Percentiles rank a stretch among this genome's conserved stretches.
Evolutionary conservation across 2,797 vertebrate genomes (phyloP).

Genomic region (Octomys mimax): DNA sequence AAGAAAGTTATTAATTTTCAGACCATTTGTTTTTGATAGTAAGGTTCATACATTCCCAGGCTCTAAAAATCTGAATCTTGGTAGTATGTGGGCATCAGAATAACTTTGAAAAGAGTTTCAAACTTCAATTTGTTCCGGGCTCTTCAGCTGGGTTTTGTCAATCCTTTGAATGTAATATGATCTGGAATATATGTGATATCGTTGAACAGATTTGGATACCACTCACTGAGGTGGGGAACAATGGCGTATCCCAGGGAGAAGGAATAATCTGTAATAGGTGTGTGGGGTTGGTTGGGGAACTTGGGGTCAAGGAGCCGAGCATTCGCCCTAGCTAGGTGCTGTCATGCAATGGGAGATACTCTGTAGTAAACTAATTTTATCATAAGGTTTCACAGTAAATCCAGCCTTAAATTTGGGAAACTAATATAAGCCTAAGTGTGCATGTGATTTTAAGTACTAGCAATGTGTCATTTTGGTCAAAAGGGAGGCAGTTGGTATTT

Average conservation of each 20-base stretch:
- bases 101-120: not conserved
- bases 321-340: not conserved
- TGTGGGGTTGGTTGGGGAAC: not conserved
- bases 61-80: not conserved
- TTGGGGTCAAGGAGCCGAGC: not conserved
- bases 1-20: not conserved
- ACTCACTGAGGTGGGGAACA: not conserved
- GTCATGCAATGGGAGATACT: not conserved
- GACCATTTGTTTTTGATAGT: not conserved
- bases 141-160: not conserved
- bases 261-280: not conserved
- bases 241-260: not conserved
- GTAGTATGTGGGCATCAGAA: not conserved
- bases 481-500: not conserved
- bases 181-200: not conserved
- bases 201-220: not conserved
- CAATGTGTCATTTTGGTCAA: not conserved
- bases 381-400: not conserved
- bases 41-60: not conserved
- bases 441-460: not conserved
- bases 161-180: not conserved
- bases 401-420: not conserved
- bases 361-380: not conserved
- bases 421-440: not conserved
- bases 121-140: not conserved